These are phyloP conservation scores for Pachycephala philippinensis DNA, from an alignment of 2,113 vertebrate genomes.

Conservation along the genomic window DNA sequence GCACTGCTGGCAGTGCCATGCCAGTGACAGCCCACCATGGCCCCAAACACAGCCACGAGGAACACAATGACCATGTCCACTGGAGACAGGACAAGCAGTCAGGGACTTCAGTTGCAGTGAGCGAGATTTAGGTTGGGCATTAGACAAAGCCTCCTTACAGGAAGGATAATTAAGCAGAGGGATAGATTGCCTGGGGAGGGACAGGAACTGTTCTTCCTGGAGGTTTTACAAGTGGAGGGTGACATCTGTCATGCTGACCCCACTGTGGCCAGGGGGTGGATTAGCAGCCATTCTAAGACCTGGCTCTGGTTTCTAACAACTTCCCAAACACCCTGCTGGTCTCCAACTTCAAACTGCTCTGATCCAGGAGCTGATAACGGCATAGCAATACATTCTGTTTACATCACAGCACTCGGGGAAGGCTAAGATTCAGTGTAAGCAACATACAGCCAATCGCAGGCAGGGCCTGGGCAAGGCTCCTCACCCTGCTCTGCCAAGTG, in stretches of 20 bases:
- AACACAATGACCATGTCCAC: accelerated
- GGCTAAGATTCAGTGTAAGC: not conserved
- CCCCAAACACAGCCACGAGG: not conserved
- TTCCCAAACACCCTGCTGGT: not conserved
- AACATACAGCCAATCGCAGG: accelerated
- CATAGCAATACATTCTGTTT: not conserved
- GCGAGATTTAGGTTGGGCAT: not conserved
- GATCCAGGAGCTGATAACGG: not conserved
- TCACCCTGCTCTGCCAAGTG: not conserved
- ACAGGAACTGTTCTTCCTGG: not conserved
- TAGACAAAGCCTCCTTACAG: conserved; percentile 20
- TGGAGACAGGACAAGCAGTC: not conserved
- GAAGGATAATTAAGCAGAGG: conserved; percentile 7
- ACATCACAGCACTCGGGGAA: accelerated
- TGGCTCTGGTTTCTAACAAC: not conserved
- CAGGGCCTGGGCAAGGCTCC: not conserved
- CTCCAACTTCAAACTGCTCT: not conserved
- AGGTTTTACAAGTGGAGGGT: not conserved
- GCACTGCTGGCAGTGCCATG: not conserved
- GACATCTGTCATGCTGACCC: not conserved
- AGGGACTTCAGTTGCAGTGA: accelerated
- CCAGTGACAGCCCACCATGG: not conserved
- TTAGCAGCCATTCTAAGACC: not conserved
- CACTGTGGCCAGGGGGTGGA: not conserved
- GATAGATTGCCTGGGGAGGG: not conserved